These are phyloP conservation scores for Phenganax subtilis DNA, from an alignment of 92 coral and sea anemone genomes.

Conservation along the genomic window DNA sequence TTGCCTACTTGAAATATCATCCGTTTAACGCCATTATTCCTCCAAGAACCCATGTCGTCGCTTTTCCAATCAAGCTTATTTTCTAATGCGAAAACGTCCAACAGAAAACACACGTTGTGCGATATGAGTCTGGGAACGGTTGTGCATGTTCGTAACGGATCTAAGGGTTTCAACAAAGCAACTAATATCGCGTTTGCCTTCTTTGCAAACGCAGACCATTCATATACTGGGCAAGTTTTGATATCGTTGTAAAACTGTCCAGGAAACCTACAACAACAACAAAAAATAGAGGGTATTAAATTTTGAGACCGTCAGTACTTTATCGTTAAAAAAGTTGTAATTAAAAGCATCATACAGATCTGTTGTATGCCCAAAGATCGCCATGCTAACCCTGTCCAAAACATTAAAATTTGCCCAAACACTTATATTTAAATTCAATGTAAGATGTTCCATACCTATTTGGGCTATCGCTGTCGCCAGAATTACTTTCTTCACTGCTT, in stretches of 20 bases:
- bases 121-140: background rate
- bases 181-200: background rate
- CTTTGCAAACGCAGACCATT: background rate
- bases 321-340: too few species aligned
- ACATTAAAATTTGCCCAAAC: too few species aligned
- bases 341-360: too few species aligned
- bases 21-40: conserved; percentile 4
- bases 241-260: background rate
- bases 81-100: background rate
- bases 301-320: too few species aligned
- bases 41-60: background rate
- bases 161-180: background rate
- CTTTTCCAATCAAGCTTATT: background rate
- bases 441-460: too few species aligned
- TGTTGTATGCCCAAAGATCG: too few species aligned
- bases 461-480: too few species aligned
- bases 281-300: background rate
- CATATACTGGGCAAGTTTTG: background rate
- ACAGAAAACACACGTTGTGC: background rate
- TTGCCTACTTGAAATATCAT: background rate
- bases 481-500: too few species aligned
- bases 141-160: conserved; percentile 2
- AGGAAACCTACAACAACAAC: background rate
- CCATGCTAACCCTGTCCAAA: too few species aligned
- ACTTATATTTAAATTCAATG: too few species aligned